phyloP scores from a whole-genome alignment of 2,888 invertebrate genomes.

The Lycophotia porphyrea region DNA sequence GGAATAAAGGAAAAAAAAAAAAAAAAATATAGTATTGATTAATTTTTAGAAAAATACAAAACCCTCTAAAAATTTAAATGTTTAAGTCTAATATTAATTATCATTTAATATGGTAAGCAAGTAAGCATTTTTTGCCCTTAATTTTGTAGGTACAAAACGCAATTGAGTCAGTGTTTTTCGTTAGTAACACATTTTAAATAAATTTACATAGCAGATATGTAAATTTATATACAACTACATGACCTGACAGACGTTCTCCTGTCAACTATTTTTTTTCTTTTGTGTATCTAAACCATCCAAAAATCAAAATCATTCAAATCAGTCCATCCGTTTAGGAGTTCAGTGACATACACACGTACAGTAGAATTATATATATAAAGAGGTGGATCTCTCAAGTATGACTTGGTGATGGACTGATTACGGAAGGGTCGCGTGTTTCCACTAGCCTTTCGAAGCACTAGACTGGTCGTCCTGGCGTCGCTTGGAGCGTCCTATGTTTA shows the following conservation, averaged over 20 bases:
- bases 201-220: neutral
- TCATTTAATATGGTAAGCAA: neutral
- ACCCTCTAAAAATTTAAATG: neutral
- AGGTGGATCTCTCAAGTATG: neutral
- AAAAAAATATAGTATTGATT: no score
- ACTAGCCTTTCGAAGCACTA: neutral
- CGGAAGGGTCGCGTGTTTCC: neutral
- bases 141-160: neutral
- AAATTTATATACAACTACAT: no score
- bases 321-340: no score
- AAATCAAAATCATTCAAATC: no score
- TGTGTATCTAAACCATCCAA: no score
- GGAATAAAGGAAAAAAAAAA: no score
- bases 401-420: neutral
- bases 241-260: no score
- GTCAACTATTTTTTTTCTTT: no score
- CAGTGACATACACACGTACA: no score
- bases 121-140: neutral
- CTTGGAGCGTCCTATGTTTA: neutral
- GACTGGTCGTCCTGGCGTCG: neutral
- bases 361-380: no score
- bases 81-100: neutral
- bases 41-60: neutral
- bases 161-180: neutral
- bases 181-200: neutral